Evolutionary conservation across 2,888 invertebrate species (phyloP).

Genomic region (Orthosia gothica): DNA sequence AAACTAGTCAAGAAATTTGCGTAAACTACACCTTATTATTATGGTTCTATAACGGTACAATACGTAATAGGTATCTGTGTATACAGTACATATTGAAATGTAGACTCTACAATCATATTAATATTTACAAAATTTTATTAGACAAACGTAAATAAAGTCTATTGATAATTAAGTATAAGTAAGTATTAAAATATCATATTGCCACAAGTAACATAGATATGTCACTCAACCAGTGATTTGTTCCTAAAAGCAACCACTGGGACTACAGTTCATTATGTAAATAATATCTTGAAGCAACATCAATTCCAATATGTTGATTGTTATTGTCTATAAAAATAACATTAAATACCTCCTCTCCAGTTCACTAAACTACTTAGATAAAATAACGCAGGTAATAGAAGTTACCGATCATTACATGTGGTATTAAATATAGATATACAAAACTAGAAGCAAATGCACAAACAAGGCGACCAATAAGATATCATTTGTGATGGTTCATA

Average conservation of each 20-base stretch:
- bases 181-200: conserved; percentile 42
- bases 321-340: conserved; percentile 62
- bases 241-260: conserved; percentile 59
- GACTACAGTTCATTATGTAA: conserved; percentile 37
- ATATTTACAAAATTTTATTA: conserved; percentile 78
- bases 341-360: conserved; percentile 69
- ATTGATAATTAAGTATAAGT: conserved; percentile 41
- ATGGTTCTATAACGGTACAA: conserved; percentile 78
- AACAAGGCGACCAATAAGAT: conserved; percentile 85
- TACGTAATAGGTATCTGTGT: conserved; percentile 77
- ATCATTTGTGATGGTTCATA: conserved; percentile 84
- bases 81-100: conserved; percentile 79
- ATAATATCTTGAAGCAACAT: conserved; percentile 57
- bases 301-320: conserved; percentile 41
- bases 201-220: conserved; percentile 36
- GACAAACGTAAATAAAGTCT: conserved; percentile 54
- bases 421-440: conserved; percentile 77
- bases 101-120: conserved; percentile 74
- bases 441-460: conserved; percentile 90
- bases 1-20: conserved; percentile 88
- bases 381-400: conserved; percentile 71
- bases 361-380: conserved; percentile 68
- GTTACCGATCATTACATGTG: conserved; percentile 71
- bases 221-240: conserved; percentile 48
- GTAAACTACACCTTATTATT: conserved; percentile 74